A percentile compares a stretch with the other conserved stretches of the same genome.
Conservation (phyloP, 2,113 vertebrate species). For the Morone chrysops region DNA sequence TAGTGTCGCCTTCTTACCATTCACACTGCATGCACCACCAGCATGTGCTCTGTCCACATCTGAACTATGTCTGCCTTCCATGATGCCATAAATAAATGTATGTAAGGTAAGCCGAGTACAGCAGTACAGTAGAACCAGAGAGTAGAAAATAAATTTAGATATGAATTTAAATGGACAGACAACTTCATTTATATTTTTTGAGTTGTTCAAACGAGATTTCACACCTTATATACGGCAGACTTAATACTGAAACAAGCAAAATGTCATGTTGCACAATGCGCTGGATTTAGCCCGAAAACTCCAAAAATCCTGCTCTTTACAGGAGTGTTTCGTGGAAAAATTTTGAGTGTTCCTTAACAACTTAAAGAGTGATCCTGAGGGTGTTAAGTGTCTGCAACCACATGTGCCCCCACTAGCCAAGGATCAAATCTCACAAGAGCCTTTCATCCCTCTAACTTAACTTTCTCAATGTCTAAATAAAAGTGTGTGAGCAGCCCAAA, state of each 20-base stretch:
- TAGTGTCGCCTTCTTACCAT: background rate
- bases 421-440: slow-evolving; percentile 17
- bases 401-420: background rate
- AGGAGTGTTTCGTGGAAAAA: background rate
- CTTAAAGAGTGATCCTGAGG: background rate
- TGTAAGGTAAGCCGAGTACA: background rate
- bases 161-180: background rate
- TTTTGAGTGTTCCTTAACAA: slow-evolving; percentile 2
- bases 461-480: slow-evolving; percentile 6
- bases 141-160: background rate
- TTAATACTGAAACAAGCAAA: slow-evolving; percentile 4
- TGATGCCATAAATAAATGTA: slow-evolving; percentile 17
- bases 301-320: background rate
- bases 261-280: background rate
- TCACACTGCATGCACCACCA: slow-evolving; percentile 12
- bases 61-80: background rate
- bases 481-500: background rate
- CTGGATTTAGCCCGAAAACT: background rate
- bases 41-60: slow-evolving; percentile 26
- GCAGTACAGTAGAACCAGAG: background rate
- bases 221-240: background rate
- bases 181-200: background rate
- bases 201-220: background rate
- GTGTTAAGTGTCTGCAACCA: slow-evolving; percentile 15
- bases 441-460: background rate